Evolutionary conservation across 2,888 invertebrate species (phyloP), one percentile per base, ranked within the genome.

Genomic region (Oithona nana): DNA sequence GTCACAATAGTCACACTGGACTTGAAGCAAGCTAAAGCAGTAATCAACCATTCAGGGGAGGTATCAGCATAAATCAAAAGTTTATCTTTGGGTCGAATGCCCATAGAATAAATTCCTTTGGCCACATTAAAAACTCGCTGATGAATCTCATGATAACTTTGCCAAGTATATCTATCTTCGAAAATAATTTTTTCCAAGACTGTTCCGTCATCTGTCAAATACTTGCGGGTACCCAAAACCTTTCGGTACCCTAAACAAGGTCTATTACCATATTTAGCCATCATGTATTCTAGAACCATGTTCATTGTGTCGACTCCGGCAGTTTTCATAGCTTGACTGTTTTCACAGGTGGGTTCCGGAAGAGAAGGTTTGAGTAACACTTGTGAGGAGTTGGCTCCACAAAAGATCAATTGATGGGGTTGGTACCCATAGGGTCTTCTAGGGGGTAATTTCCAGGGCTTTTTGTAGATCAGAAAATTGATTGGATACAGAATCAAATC

Each of bases 1-100:
- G 97, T 98, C 1, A 94, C 94, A 71, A 97, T 86, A 79, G 78
- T 85, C 71, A 90, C 84, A 73, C 86, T 89, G 75, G 87, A 88
- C 72, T 88, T 89, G 77, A 98, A 93, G 74, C 93, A 88, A 61
- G 90, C 94, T 71, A 95, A 88, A 1, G 94, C 93, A 0, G 92
- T 86, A 59, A 95, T 78, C 83, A 97, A 85, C 98, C 98, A 98
- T 76, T 98, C 97, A 57, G 88, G 88, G 68, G 95, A 79, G 0
- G 97, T 98, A 76, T 98, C 98, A 0, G 97, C 93, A 77, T 94
- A 97, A 71, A 98, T 83, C 63, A 88, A 90, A 67, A 97, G 79
- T 73, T 86, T 88, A 65, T 80, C 75, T 11, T 79, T 78, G 8
- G 86, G 82, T 68, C 76, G 73, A 69, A 85, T 81, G 30, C 90